Conservation (phyloP, 2,113 vertebrate species). For the Pycnonotus jocosus region DNA sequence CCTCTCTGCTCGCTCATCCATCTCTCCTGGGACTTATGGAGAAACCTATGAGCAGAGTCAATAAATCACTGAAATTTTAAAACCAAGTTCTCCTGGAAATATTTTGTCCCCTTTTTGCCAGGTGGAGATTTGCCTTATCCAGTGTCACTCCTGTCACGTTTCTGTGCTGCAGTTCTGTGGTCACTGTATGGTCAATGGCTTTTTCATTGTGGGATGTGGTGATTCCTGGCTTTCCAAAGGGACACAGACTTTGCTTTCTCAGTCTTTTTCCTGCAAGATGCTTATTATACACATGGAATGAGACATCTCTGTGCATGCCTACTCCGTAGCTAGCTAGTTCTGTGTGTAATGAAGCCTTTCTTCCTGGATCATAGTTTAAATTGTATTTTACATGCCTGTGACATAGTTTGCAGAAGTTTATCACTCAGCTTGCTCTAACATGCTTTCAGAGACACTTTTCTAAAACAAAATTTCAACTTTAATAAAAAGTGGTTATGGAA, state of each 20-base stretch:
- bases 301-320: background rate
- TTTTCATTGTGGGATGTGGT: background rate
- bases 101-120: background rate
- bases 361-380: background rate
- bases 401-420: background rate
- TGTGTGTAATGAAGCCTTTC: background rate
- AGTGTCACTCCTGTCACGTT: background rate
- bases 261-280: background rate
- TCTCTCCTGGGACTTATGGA: constrained; percentile 28
- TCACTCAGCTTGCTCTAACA: background rate
- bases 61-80: constrained; percentile 37
- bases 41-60: background rate
- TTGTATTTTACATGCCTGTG: background rate
- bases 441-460: background rate
- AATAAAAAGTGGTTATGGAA: background rate
- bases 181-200: background rate
- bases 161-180: background rate
- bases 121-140: background rate
- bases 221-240: background rate
- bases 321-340: background rate
- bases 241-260: background rate
- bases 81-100: background rate
- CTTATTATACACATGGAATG: background rate
- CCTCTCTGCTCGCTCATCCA: constrained; percentile 33
- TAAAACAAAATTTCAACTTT: background rate